Evolutionary conservation across 1,140 invertebrate genomes (phyloP), one percentile per base, ranked within the genome.

Genomic region (Caenorhabditis briggsae): DNA sequence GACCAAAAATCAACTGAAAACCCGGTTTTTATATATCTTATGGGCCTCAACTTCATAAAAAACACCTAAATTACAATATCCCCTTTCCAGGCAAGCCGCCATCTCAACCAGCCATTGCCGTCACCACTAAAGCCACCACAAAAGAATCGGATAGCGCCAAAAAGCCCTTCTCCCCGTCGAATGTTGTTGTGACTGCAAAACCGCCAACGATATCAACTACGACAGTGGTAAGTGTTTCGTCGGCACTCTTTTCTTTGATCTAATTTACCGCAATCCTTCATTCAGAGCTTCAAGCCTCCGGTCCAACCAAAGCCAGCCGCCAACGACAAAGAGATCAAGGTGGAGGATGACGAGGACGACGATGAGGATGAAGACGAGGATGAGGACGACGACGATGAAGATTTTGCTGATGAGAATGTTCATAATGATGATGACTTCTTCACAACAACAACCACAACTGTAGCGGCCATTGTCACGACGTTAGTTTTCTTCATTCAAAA

Each of bases 361-460:
- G 70, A 78, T 78, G 70, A 78, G 23, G 70, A 78, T 14, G 70
- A 78, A 11, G 70, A 78, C 23, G 70, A 78, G 7, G 70, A 78
- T n/a, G 70, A 78, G 8, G 70, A 78, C 9, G 70, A 78, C 8
- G 70, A 78, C 50, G 70, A 78, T 23, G 70, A 78, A 78, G 70
- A 78, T 78, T 78, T 78, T 53, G 70, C 70, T 50, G 70, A 78
- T 78, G 70, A 78, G 14, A 78, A 78, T 78, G 18, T 78, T 50
- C 43, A 78, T 78, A 78, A 78, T 50, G 70, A 78, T 78, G 70
- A 78, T 50, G 70, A 78, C n/a, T 78, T 78, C 70, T 78, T 78
- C 46, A 78, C 70, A 2, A 78, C 70, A 0, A 23, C 70, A 5
- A 78, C 70, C 1, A 78, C 70, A 78, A 78, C 70, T 48, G n/a